Evolutionary conservation across 2,113 vertebrate genomes (phyloP), one percentile per base, ranked within the genome.

Genomic region (Hydrolagus affinis): DNA sequence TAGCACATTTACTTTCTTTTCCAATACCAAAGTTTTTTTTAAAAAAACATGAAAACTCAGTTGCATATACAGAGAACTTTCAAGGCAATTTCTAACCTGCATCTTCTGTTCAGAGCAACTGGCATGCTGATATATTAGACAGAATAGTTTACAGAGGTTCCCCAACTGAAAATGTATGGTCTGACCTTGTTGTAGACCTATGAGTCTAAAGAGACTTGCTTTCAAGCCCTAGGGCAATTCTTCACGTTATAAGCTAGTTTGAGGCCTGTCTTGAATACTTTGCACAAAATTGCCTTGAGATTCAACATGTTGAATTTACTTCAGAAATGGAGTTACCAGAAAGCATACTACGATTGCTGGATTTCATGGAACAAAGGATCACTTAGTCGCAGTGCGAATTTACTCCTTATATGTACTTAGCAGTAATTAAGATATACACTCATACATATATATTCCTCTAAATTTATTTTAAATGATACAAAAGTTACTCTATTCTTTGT

Each of bases 171-270:
- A 83, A 66, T 83, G 0, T 12, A 64, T 80, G 15, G 57, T 64
- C 17, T 64, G 25, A 60, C 59, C 59, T 83, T 83, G 19, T 32
- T 83, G 66, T 83, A 19, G 25, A 66, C 28, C 21, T 83, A 28
- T 0, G 66, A 83, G 25, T 83, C 60, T 21, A 21, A 64, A 83
- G 60, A 30, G 78, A 68, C 23, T 68, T 66, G 60, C 62, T 15
- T 64, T 83, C 78, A 68, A 83, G 60, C 78, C 32, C 78, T 62
- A 83, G 78, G 78, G 78, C 62, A 68, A 83, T 66, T 83, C 25
- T 60, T 68, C 32, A 68, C 66, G 78, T 83, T 83, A 62, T 60
- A 83, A 30, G 15, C 62, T 59, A 83, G 25, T 83, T 83, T 62
- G 7, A 80, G 59, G 23, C 77, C 78, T 11, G 60, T 68, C 78